Evolutionary conservation across 2,888 invertebrate species (phyloP), one percentile per base, ranked within the genome.

Genomic region (Listrodromus nycthemerus): DNA sequence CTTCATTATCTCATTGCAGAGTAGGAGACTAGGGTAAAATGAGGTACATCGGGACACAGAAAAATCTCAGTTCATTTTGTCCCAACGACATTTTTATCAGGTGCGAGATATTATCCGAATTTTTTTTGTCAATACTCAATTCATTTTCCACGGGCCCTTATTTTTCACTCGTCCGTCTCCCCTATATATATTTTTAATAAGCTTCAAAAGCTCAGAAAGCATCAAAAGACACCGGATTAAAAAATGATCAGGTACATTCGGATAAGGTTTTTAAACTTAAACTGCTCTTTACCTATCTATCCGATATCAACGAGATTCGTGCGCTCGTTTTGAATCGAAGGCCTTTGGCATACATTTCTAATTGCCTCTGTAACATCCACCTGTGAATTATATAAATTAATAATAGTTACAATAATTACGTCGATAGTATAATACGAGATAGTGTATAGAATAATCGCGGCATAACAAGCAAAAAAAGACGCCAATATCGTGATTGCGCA

Each of bases 401-500:
- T 21, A 66, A 66, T 19, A 21, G 21, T 52, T 19, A 52, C 8
- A 5, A 50, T 50, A 52, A 52, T 52, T 8, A 52, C 8, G 21
- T 19, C 19, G 10, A 55, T 55, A 21, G 63, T 50, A 13, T 7
- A 19, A 30, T n/a, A 74, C 45, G 37, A 66, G 10, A 65, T 48
- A 80, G 16, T 63, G 8, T 58, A 48, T 74, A 45, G 27, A 48
- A 78, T 63, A 70, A 78, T 75, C 24, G 41, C 45, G 82, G 55
- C 41, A 63, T 75, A 75, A 58, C 61, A 75, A 83, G 83, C 83
- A 71, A 75, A 71, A 58, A 67, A 81, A 80, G 80, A 80, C 83
- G 75, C 45, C 52, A 75, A 75, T 41, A 37, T 45, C 61, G 45
- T 33, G 27, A 69, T 78, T 61, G 45, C 37, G 24, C 48, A 80